A percentile compares a stretch with the other conserved stretches of the same genome.
These are phyloP conservation scores for Rallus limicola DNA, from an alignment of 2,113 vertebrate genomes.

Conservation along the genomic window DNA sequence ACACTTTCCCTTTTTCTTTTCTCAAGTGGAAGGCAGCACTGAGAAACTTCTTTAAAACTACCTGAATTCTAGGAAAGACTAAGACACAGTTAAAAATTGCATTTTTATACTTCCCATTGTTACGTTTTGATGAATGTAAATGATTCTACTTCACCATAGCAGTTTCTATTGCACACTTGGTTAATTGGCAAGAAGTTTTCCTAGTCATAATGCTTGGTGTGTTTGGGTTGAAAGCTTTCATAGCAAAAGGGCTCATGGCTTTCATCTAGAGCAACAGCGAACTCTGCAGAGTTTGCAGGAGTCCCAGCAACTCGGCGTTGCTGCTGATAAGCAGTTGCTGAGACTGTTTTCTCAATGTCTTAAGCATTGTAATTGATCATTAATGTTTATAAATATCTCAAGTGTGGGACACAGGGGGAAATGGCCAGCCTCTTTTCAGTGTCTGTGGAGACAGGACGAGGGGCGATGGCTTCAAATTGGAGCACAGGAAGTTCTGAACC, in stretches of 20 bases:
- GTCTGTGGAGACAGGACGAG: no score
- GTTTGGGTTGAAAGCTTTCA: background rate
- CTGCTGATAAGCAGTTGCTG: background rate
- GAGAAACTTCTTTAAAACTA: background rate
- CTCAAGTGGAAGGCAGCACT: background rate
- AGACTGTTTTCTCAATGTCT: background rate
- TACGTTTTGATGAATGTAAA: background rate
- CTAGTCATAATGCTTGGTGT: background rate
- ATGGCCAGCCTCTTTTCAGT: no score
- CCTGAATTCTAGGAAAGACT: background rate
- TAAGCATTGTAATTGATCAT: background rate
- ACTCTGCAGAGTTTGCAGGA: background rate
- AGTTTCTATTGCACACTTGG: background rate
- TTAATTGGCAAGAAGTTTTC: background rate
- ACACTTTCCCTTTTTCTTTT: background rate
- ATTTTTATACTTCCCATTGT: background rate
- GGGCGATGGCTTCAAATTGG: no score
- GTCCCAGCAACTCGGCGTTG: background rate
- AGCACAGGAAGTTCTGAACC: no score
- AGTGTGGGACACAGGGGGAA: no score
- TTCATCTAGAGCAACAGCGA: background rate
- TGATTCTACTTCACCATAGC: background rate
- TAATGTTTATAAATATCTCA: no score
- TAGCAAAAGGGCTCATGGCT: background rate
- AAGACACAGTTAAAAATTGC: background rate